These are phyloP conservation scores for Brachionus rotundiformis DNA, from an alignment of 1,140 invertebrate species.

Conservation along the genomic window DNA sequence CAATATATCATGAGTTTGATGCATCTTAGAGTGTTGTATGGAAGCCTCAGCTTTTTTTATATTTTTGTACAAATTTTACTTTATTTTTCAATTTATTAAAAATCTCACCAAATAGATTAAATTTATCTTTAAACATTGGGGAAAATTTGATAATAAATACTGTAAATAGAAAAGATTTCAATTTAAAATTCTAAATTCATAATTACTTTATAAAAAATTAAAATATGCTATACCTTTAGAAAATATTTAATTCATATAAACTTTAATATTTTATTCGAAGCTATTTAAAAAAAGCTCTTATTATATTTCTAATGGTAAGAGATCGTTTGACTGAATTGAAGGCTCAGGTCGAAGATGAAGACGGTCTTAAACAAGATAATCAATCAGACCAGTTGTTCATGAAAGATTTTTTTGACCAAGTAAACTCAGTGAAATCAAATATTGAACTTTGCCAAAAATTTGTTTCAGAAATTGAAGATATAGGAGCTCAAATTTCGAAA, in stretches of 20 bases:
- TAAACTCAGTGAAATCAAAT: background rate
- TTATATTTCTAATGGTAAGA: background rate
- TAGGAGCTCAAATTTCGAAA: background rate
- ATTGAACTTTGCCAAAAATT: background rate
- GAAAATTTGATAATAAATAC: no score
- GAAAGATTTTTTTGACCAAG: background rate
- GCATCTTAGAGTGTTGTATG: no score
- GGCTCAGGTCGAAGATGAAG: background rate
- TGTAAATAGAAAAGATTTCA: no score
- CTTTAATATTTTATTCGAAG: background rate
- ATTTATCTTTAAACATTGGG: no score
- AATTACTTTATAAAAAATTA: no score
- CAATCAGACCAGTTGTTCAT: background rate
- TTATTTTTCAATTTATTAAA: no score
- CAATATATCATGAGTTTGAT: no score
- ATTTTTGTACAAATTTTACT: no score
- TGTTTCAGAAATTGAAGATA: background rate
- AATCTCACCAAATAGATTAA: no score
- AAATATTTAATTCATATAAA: background rate
- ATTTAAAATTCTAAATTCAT: slow-evolving; percentile 12
- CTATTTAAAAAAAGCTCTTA: background rate
- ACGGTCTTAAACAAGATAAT: background rate
- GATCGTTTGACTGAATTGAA: background rate
- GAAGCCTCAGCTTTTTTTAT: no score
- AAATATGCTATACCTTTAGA: no score